These are phyloP conservation scores for Drosophila nigritarsus DNA, from an alignment of 2,888 invertebrate genomes.

Conservation along the genomic window DNA sequence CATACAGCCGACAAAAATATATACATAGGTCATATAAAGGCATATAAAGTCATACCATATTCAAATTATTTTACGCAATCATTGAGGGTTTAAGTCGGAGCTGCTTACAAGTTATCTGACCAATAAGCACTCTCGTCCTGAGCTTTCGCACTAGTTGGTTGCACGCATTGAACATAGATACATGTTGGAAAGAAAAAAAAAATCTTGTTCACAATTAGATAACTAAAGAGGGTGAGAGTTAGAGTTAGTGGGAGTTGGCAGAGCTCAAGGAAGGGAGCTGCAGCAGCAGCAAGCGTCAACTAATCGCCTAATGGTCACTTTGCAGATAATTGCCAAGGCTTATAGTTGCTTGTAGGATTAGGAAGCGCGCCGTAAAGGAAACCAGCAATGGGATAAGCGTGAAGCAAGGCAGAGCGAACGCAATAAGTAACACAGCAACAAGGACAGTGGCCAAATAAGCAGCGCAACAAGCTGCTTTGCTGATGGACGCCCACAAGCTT, in stretches of 20 bases:
- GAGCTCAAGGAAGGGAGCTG: constrained; percentile 24
- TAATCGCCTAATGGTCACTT: constrained; percentile 84
- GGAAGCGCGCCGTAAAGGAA: constrained; percentile 59
- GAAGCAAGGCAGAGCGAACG: constrained; percentile 21
- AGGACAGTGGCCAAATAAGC: not conserved
- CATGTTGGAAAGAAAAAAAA: not conserved
- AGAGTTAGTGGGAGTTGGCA: not conserved
- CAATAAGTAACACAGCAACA: constrained; percentile 9
- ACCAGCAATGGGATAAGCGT: constrained; percentile 26
- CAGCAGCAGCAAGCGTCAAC: constrained; percentile 58
- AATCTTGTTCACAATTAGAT: constrained; percentile 16
- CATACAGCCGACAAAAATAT: not conserved
- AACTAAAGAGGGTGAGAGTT: not conserved
- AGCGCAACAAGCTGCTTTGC: constrained; percentile 63
- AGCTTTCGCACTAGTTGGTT: constrained; percentile 3
- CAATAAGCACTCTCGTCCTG: not conserved
- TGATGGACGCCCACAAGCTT: constrained; percentile 34
- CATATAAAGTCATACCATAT: not conserved
- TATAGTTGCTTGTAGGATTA: constrained; percentile 80
- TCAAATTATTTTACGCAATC: not conserved
- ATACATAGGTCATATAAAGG: not conserved
- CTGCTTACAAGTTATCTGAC: not conserved
- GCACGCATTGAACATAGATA: constrained; percentile 21
- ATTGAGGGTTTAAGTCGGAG: not conserved
- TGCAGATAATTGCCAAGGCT: constrained; percentile 83